phyloP scores from a whole-genome alignment of 2,888 invertebrate genomes.

The Oscheius sp. region DNA sequence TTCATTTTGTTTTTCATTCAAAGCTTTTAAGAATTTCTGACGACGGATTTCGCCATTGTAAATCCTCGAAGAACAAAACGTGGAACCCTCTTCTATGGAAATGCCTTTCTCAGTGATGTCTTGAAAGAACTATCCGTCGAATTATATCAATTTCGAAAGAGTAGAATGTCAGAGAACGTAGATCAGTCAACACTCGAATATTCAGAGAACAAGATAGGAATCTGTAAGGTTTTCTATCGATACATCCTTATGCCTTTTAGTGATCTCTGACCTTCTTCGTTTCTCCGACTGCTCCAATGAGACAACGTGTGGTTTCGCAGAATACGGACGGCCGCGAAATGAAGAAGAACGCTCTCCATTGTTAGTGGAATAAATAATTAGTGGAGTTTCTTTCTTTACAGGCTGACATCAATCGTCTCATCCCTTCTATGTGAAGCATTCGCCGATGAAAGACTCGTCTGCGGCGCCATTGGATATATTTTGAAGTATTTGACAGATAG shows the following conservation, averaged over 20 bases:
- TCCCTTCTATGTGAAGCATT: slow-evolving; percentile 63
- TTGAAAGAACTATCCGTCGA: slow-evolving; percentile 47
- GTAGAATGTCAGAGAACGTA: not conserved
- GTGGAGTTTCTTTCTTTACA: too few relatives aligned
- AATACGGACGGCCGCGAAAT: slow-evolving; percentile 52
- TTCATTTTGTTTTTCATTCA: not conserved
- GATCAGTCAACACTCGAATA: slow-evolving; percentile 25
- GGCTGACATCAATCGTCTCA: slow-evolving; percentile 57
- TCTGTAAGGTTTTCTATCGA: slow-evolving; percentile 18
- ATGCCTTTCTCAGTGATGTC: slow-evolving; percentile 44
- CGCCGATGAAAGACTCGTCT: slow-evolving; percentile 56
- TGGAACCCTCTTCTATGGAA: slow-evolving; percentile 14
- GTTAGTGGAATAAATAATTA: too few relatives aligned
- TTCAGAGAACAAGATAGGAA: slow-evolving; percentile 39
- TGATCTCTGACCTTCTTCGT: slow-evolving; percentile 51
- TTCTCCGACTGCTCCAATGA: slow-evolving; percentile 59
- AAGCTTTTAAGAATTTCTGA: slow-evolving; percentile 51
- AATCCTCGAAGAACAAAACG: slow-evolving; percentile 21
- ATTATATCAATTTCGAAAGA: slow-evolving; percentile 44
- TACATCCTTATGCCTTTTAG: slow-evolving; percentile 30
- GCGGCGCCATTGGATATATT: slow-evolving; percentile 52
- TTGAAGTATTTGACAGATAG: slow-evolving; percentile 32
- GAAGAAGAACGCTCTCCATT: slow-evolving; percentile 43
- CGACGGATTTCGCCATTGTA: slow-evolving; percentile 31
- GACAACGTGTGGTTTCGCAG: slow-evolving; percentile 57